A percentile compares a stretch with the other conserved stretches of the same genome.
Evolutionary conservation across 53 echinoderm and acorn worm genomes (phyloP).

Genomic region (Apostichopus leukothele): DNA sequence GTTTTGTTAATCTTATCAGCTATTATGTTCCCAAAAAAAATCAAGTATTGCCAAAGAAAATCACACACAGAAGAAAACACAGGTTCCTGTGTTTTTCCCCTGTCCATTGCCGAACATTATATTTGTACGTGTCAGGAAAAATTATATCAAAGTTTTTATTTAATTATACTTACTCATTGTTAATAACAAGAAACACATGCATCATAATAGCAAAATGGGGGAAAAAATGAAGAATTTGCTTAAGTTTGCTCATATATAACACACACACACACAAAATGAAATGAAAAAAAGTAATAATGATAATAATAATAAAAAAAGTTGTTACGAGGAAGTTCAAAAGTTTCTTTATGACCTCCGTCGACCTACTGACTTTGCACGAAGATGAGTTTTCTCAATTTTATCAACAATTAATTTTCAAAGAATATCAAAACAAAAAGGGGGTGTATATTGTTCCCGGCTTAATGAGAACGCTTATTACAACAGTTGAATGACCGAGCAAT

Average conservation of each 20-base stretch:
- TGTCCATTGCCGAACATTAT: no score
- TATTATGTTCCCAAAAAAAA: no score
- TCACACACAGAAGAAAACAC: no score
- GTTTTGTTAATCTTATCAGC: no score
- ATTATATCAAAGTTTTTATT: no score
- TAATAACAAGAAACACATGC: not conserved
- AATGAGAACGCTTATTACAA: slow-evolving; percentile 41
- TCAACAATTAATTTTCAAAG: slow-evolving; percentile 43
- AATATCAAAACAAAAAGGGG: slow-evolving; percentile 35
- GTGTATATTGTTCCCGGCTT: slow-evolving; percentile 45
- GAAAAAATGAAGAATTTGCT: no score
- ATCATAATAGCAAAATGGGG: not conserved
- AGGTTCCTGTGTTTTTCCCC: no score
- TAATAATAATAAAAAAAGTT: not conserved
- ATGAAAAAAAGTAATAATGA: not conserved
- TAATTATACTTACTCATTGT: no score
- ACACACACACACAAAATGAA: not conserved
- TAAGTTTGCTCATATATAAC: no score
- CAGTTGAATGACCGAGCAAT: slow-evolving; percentile 44
- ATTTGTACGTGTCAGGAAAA: no score
- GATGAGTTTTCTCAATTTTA: not conserved
- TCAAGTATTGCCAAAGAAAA: no score
- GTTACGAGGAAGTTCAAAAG: not conserved
- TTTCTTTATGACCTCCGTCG: slow-evolving; percentile 4
- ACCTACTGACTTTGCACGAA: not conserved